phyloP scores from a whole-genome alignment of 2,113 vertebrate genomes.

The Chascanopsetta lugubris region DNA sequence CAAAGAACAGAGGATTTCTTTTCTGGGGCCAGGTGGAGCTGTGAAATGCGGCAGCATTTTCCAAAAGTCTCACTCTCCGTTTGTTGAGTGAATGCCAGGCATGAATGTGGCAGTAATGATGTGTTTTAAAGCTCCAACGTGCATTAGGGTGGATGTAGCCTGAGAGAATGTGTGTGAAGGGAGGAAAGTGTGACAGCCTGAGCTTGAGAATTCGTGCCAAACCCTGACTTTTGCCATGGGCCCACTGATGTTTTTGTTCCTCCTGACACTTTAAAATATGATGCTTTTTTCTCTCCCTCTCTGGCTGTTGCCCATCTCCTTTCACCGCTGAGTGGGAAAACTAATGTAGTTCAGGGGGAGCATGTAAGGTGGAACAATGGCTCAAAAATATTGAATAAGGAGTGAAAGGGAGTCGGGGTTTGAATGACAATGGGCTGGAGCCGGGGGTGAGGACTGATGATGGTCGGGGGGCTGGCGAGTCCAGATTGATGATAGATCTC shows the following conservation, averaged over 20 bases:
- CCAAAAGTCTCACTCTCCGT: neutral
- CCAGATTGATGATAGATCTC: conserved; percentile 75
- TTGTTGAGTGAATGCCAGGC: neutral
- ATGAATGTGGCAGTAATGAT: neutral
- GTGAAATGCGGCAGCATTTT: neutral
- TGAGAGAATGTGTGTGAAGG: conserved; percentile 21
- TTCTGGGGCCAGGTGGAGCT: neutral
- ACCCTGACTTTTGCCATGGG: conserved; percentile 46
- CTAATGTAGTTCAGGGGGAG: conserved; percentile 73
- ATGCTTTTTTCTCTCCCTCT: conserved; percentile 26
- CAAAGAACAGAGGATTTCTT: neutral
- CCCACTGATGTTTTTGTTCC: conserved; percentile 70
- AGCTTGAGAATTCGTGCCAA: conserved; percentile 39
- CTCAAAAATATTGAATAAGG: conserved; percentile 79
- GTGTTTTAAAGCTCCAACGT: neutral
- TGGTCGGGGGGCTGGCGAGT: conserved; percentile 27
- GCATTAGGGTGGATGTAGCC: neutral
- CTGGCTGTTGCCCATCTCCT: conserved; percentile 47
- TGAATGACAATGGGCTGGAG: conserved; percentile 76
- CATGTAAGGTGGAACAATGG: conserved; percentile 78
- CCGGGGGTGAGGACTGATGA: conserved; percentile 63
- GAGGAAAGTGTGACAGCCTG: conserved; percentile 26
- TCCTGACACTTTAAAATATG: conserved; percentile 74
- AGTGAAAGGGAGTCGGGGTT: conserved; percentile 68
- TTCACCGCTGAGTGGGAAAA: conserved; percentile 72